phyloP scores from a whole-genome alignment of 2,113 vertebrate species.

The Phylloscopus whistleri region DNA sequence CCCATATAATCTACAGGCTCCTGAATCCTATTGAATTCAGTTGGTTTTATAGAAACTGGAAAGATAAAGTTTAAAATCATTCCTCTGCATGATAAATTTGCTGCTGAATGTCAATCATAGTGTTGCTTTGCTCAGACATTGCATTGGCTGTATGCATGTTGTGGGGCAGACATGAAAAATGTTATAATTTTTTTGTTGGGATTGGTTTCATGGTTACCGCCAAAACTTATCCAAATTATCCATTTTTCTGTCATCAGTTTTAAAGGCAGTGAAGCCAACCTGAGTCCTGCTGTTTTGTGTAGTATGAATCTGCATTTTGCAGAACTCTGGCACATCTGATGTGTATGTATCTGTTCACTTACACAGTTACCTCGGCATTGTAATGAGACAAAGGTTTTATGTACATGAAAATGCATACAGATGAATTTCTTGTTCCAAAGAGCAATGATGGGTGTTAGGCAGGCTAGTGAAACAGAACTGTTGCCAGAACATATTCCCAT shows the following conservation, averaged over 20 bases:
- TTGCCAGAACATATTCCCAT: neutral
- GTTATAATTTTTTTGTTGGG: neutral
- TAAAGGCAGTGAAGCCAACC: neutral
- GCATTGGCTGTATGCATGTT: neutral
- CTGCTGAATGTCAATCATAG: neutral
- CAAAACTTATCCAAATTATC: neutral
- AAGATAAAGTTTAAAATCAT: neutral
- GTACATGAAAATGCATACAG: neutral
- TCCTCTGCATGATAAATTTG: neutral
- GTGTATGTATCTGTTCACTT: neutral
- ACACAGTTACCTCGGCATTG: rapidly evolving
- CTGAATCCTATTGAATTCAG: neutral
- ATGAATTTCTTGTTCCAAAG: neutral
- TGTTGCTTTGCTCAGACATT: neutral
- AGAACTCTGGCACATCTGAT: neutral
- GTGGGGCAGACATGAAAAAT: neutral
- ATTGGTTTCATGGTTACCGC: neutral
- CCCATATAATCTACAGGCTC: neutral
- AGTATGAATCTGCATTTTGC: neutral
- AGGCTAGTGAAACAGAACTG: neutral
- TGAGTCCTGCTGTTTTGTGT: neutral
- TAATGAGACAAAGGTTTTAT: neutral
- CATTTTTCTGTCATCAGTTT: rapidly evolving
- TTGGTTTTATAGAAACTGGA: neutral
- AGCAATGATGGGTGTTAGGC: neutral